A percentile compares a stretch with the other conserved stretches of the same genome.
Conservation (phyloP, 2,113 vertebrate species). For the Orthonyx spaldingii region DNA sequence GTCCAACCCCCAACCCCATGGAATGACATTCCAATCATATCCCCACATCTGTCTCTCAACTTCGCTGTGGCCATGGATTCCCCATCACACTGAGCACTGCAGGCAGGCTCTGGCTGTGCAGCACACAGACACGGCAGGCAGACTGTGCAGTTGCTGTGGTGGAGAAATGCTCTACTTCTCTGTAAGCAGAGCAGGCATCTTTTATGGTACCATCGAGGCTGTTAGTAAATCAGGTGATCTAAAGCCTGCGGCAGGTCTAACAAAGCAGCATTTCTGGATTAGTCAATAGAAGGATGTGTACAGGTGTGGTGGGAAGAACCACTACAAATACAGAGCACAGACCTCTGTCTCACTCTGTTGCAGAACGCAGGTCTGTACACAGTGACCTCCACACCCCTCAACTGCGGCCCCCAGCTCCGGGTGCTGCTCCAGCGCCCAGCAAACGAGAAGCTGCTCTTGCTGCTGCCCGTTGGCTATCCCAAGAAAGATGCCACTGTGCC, state of each 20-base stretch:
- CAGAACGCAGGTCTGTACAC: constrained; percentile 91
- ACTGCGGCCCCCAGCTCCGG: constrained; percentile 89
- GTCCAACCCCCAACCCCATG: neutral
- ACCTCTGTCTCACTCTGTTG: neutral
- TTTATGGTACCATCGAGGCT: neutral
- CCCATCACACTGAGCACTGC: no score
- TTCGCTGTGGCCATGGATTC: neutral
- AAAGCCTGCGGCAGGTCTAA: neutral
- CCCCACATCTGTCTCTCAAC: neutral
- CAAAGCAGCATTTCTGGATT: neutral
- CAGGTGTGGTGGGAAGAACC: neutral
- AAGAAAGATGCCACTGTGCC: constrained; percentile 84
- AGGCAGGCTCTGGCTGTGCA: neutral
- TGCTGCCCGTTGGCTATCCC: constrained; percentile 91
- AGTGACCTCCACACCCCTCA: constrained; percentile 89
- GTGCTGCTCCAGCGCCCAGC: constrained; percentile 80
- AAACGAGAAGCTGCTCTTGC: constrained; percentile 91
- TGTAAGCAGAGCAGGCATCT: neutral
- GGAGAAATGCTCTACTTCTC: neutral
- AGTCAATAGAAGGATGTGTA: neutral
- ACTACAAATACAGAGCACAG: neutral
- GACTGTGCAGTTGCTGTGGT: neutral
- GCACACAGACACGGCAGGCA: neutral
- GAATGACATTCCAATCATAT: neutral
- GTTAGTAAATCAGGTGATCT: neutral